phyloP scores from a whole-genome alignment of 2,888 invertebrate species.

The Drosophila recens region DNA sequence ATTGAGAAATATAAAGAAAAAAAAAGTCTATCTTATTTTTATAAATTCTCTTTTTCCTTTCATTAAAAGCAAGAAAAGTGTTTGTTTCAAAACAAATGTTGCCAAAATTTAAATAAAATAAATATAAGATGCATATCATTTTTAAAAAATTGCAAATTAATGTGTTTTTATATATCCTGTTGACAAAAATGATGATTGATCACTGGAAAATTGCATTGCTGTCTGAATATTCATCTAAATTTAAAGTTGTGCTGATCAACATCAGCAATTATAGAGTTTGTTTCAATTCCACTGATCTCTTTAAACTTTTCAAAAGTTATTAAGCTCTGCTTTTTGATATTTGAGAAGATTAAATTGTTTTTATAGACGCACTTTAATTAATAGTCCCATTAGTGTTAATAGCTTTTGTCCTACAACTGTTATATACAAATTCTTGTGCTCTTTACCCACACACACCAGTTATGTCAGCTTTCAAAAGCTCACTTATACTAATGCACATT shows the following conservation, averaged over 20 bases:
- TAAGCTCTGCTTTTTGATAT: slow-evolving; percentile 14
- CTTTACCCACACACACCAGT: neutral
- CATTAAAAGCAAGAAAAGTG: no score
- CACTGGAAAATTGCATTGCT: neutral
- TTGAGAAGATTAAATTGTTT: slow-evolving; percentile 9
- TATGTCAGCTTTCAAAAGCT: slow-evolving; percentile 28
- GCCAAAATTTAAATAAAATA: no score
- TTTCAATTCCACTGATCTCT: neutral
- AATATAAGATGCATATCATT: neutral
- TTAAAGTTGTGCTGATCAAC: no score
- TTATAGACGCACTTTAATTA: slow-evolving; percentile 1
- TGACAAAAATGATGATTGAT: slow-evolving; percentile 6
- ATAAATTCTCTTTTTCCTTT: no score
- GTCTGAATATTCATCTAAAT: slow-evolving; percentile 1
- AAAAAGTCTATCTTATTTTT: neutral
- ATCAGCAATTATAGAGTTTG: neutral
- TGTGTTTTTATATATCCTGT: slow-evolving; percentile 1
- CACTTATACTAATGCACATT: slow-evolving; percentile 13
- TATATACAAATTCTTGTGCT: slow-evolving; percentile 2
- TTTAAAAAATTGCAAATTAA: neutral
- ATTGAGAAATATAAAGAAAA: neutral
- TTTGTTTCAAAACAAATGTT: no score
- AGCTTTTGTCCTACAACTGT: slow-evolving; percentile 2
- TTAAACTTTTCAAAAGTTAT: neutral
- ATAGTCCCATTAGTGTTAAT: slow-evolving; percentile 3